phyloP scores from a whole-genome alignment of 2,797 vertebrate species.

The Enteromius viviparus region DNA sequence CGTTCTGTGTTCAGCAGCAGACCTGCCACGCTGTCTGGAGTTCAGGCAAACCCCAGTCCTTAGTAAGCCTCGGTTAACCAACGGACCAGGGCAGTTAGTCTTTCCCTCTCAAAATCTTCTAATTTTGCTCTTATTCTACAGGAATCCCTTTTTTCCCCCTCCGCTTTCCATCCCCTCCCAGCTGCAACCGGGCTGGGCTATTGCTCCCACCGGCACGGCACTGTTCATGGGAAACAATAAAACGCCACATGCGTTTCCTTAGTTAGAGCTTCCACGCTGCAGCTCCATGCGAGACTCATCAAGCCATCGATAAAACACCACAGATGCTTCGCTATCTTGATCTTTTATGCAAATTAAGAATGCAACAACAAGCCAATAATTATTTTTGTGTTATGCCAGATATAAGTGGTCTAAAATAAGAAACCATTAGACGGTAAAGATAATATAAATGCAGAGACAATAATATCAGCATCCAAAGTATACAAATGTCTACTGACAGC shows the following conservation, averaged over 20 bases:
- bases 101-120: neutral
- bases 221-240: conserved; percentile 55
- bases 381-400: neutral
- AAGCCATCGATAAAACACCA: neutral
- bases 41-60: conserved; percentile 15
- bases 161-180: conserved; percentile 11
- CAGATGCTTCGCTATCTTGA: neutral
- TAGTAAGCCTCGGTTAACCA: conserved; percentile 13
- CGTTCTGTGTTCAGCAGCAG: conserved; percentile 5
- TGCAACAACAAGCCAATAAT: neutral
- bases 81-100: neutral
- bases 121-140: neutral
- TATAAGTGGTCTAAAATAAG: neutral
- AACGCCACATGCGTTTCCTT: conserved; percentile 54
- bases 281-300: conserved; percentile 38
- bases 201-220: conserved; percentile 33
- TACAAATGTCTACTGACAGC: neutral
- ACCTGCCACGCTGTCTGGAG: conserved; percentile 43
- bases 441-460: neutral
- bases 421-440: neutral
- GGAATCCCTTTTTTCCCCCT: conserved; percentile 8
- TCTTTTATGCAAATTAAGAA: neutral
- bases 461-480: neutral
- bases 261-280: conserved; percentile 46
- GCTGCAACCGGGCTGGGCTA: conserved; percentile 1